Base-by-base conservation (phyloP, 2,888 invertebrate species). In the Brachypterus glaber region DNA sequence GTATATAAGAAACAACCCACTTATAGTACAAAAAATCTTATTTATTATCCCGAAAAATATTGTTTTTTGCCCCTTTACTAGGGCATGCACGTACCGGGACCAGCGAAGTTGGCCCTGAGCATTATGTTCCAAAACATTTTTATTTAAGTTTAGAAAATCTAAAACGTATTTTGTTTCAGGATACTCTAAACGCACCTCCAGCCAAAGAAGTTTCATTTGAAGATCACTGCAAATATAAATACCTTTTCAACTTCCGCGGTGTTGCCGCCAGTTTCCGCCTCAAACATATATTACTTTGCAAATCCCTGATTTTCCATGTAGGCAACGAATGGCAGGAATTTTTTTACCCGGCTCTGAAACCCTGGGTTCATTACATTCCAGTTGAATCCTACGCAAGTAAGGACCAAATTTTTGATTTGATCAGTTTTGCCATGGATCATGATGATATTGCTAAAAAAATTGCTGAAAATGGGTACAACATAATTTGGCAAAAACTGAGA, bases 181-280 rank as follows among this genome's bases (percentile, higher is more conserved):
- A 96, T 57, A 96, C 95, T 0, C 70, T 96, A 7, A 72, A 84
- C 56, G 78, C 75, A 9, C 73, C 81, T 15, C 88, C 96, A 33
- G 95, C 93, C 0, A 55, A 73, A 38, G 95, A 95, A 69, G 82
- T 91, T 0, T 74, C 84, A 1, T 79, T 97, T 49, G 89, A 90
- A 67, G 81, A 88, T 8, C 96, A 96, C 62, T 97, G 96, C 65
- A 77, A 79, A 63, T 95, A 82, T 65, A 91, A 89, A 64, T 96
- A 89, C 63, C 70, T 96, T 26, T 95, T 96, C 60, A 97, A 97
- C 69, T 96, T 90, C 60, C 77, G 95, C 47, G 96, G 96, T 2
- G 95, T 97, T 0, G 95, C 96, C 2, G 96, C 96, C 7, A 95
- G 93, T 63, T 97, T 97, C 59, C 76, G 96, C n/a, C 79, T 93